Base-by-base conservation (phyloP, 2,113 vertebrate species). In the Psophia crepitans region DNA sequence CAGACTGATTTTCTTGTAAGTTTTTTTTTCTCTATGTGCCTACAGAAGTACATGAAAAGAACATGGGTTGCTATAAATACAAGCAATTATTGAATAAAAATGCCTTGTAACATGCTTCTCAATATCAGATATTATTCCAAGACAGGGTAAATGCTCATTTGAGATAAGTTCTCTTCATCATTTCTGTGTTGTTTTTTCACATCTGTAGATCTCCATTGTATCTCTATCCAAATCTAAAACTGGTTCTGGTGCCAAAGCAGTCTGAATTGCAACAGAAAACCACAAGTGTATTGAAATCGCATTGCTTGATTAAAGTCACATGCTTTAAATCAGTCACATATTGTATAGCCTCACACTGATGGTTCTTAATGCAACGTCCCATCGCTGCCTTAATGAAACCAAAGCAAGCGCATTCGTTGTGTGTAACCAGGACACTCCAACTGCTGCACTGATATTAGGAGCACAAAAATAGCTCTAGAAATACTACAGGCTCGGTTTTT, bases 11-110 rank as follows among this genome's bases (percentile, higher is more conserved):
- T 73, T 60, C 21, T 19, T 33, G 18, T 49, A 8, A 33, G 5
- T 4, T 10, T 75, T 41, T 73, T 80, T 91, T 70, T 76, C 84
- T 8, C 90, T 93, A 0, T 82, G 16, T 84, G 73, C 60, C 61
- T 90, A 70, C 77, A 54, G 58, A 84, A 93, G 57, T 81, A 61
- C n/a, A 6, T 79, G 60, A 41, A 79, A 92, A 87, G 80, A 87
- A 91, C 61, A 90, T 60, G 49, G 75, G 8, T 87, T 96, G 70
- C 91, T 94, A 89, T 93, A 96, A 96, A 88, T 95, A 76, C 15
- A 12, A 54, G 18, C 26, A 32, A 44, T 88, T 85, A 35, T 26
- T 21, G 22, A 81, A 74, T 68, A 78, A 64, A 87, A 96, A 79
- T 48, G 73, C 91, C 84, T 80, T 93, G 53, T 57, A 53, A 53